Conservation (phyloP, 2,113 vertebrate species). For the Stigmatopora argus region DNA sequence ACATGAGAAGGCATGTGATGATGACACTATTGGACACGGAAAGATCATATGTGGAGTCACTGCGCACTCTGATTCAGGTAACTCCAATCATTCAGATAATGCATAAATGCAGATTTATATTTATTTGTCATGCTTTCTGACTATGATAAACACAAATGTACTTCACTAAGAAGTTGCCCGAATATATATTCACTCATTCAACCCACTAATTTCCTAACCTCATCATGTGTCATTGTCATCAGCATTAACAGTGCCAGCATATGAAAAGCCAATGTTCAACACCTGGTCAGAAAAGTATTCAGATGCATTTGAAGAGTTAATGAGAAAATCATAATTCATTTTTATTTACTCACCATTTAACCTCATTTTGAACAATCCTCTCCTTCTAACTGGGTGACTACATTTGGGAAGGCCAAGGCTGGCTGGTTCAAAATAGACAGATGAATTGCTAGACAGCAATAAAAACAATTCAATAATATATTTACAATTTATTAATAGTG, state of each 20-base stretch:
- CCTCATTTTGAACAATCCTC: neutral
- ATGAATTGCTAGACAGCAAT: no score
- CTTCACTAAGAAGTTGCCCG: slow-evolving; percentile 18
- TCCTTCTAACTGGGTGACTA: neutral
- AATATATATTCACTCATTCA: slow-evolving; percentile 47
- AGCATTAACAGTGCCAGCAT: slow-evolving; percentile 36
- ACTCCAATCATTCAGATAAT: slow-evolving; percentile 9
- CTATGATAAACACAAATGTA: slow-evolving; percentile 2
- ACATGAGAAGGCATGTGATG: slow-evolving; percentile 98
- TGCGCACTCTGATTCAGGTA: slow-evolving; percentile 95
- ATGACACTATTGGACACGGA: slow-evolving; percentile 96
- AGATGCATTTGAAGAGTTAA: neutral
- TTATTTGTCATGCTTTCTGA: slow-evolving; percentile 1
- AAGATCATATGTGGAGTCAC: slow-evolving; percentile 95
- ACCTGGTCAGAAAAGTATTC: no score
- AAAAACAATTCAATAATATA: no score
- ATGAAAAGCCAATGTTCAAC: neutral
- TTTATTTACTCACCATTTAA: neutral
- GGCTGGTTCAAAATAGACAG: no score
- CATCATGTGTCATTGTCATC: slow-evolving; percentile 44
- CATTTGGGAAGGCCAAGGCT: neutral
- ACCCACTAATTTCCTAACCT: slow-evolving; percentile 54
- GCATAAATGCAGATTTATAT: neutral
- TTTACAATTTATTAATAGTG: no score
- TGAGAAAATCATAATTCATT: neutral